Percentiles rank a stretch among this genome's conserved stretches.
Conservation (phyloP, 2,888 invertebrate genomes). For the Cryptocheilus praepositus region DNA sequence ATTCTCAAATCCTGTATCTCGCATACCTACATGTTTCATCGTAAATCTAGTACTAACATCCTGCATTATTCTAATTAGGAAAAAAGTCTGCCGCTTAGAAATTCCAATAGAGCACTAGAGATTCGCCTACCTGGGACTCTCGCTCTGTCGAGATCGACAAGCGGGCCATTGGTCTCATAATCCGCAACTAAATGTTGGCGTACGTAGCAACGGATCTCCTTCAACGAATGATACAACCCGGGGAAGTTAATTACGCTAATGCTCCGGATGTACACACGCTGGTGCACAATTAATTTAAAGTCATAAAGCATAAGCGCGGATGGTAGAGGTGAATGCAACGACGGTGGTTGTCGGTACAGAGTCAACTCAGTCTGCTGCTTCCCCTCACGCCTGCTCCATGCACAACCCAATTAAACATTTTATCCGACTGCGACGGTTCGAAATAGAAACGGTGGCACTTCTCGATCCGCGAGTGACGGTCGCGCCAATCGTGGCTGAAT, state of each 20-base stretch:
- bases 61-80: too few species aligned
- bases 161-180: too few species aligned
- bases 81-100: too few species aligned
- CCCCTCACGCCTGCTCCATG: slow-evolving; percentile 10
- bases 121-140: too few species aligned
- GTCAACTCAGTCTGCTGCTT: not conserved
- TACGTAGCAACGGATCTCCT: not conserved
- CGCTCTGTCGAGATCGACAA: too few species aligned
- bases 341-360: too few species aligned
- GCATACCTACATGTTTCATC: too few species aligned
- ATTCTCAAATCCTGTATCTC: too few species aligned
- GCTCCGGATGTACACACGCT: slow-evolving; percentile 28
- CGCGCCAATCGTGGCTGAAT: slow-evolving; percentile 51
- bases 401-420: slow-evolving; percentile 41
- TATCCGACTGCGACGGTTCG: slow-evolving; percentile 32
- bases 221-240: slow-evolving; percentile 2
- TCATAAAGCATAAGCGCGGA: not conserved
- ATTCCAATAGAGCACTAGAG: too few species aligned
- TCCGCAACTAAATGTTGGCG: too few species aligned
- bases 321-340: too few species aligned
- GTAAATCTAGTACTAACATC: too few species aligned
- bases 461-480: slow-evolving; percentile 33
- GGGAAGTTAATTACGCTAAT: slow-evolving; percentile 33
- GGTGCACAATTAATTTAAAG: slow-evolving; percentile 22
- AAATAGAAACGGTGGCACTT: slow-evolving; percentile 40